Base-by-base conservation (phyloP, 1,140 invertebrate species). In the Drosophila lini region DNA sequence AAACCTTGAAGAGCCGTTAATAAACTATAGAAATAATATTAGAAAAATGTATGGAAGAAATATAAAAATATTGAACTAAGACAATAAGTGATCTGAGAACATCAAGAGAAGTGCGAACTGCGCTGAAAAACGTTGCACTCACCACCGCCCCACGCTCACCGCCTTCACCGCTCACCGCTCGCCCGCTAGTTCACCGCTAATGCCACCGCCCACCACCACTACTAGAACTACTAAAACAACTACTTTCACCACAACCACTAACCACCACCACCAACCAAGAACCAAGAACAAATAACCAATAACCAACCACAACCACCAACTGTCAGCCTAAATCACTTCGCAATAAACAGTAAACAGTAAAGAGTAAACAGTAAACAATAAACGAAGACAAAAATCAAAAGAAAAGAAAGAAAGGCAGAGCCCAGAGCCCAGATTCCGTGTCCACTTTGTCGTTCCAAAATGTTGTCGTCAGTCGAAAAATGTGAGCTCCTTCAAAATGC, bases 381-480 rank as follows among this genome's bases (percentile, higher is more conserved):
- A 69, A 48, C 32, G 22, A 57, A 65, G 48, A 45, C 74, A 68
- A 64, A 63, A 53, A 55, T 8, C 31, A 71, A 62, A 70, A 47
- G 48, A 56, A 50, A 55, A 81, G 59, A 70, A 58, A 59, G 44
- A 71, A 48, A 71, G 68, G 67, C 68, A 73, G 53, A 71, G 61
- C 28, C 38, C 48, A 22, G 22, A 22, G 56, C 31, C 58, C 63
- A 70, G 65, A 71, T 70, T 71, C 41, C 64, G 65, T 40, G 36
- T 71, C 65, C 69, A 69, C 52, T 58, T 81, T 71, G 52, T 55
- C 52, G 52, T 55, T 75, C 81, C 53, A 86, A 88, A 86, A 86
- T 86, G 82, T 86, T 86, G 82, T 86, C 71, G 48, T 82, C 79
- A 73, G 44, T 59, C 11, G 44, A 71, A 80, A 82, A 83, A 86